Conservation (phyloP, 2,797 vertebrate genomes). For the Gallinago solitaria region DNA sequence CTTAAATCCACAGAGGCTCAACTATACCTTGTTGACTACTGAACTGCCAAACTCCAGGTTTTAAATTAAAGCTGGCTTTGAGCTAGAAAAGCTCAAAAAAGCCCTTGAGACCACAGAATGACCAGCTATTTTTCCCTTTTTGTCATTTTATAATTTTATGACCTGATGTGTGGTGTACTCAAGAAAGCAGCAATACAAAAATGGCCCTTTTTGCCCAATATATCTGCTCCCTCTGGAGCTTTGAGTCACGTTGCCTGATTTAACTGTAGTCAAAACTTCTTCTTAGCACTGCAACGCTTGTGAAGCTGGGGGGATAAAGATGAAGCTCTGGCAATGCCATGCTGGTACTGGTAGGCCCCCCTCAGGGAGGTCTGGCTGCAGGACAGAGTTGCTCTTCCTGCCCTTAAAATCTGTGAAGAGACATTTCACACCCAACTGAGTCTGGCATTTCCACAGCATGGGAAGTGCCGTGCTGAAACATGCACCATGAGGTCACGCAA, state of each 20-base stretch:
- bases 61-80: constrained; percentile 43
- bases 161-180: neutral
- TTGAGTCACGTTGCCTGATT: neutral
- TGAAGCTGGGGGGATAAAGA: neutral
- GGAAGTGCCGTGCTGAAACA: fast-evolving
- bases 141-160: constrained; percentile 42
- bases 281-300: neutral
- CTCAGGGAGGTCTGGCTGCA: fast-evolving
- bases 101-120: neutral
- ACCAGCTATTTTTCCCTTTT: neutral
- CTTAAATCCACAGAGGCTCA: constrained; percentile 32
- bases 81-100: constrained; percentile 15
- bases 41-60: constrained; percentile 22
- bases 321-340: neutral
- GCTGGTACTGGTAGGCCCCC: neutral
- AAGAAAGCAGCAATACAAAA: neutral
- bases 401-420: neutral
- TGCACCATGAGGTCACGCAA: neutral
- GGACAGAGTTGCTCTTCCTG: fast-evolving
- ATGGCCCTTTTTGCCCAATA: neutral
- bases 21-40: constrained; percentile 28
- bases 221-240: neutral
- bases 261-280: neutral
- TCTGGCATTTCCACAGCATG: neutral
- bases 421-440: neutral